A percentile compares a stretch with the other conserved stretches of the same genome.
Evolutionary conservation across 1,140 invertebrate species (phyloP).

Genomic region (Hyles vespertilio): DNA sequence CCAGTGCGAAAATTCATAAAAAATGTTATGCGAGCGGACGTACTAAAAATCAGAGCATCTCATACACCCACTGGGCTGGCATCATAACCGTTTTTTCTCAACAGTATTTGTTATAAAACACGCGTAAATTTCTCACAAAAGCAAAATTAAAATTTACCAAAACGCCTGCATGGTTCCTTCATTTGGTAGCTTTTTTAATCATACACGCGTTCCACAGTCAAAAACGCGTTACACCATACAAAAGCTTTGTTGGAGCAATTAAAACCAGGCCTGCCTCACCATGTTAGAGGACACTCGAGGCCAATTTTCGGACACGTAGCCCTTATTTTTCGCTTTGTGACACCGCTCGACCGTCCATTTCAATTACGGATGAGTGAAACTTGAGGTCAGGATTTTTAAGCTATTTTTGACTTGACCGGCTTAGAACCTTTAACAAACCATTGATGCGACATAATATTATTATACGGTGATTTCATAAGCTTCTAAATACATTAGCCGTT

Average conservation of each 20-base stretch:
- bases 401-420: constrained; percentile 39
- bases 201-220: background rate
- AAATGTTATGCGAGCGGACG: background rate
- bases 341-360: constrained; percentile 23
- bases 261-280: constrained; percentile 15
- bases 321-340: constrained; percentile 29
- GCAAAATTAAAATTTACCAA: constrained; percentile 18
- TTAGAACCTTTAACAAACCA: constrained; percentile 25
- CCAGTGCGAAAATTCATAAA: background rate
- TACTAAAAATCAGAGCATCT: constrained; percentile 4
- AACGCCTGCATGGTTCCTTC: background rate
- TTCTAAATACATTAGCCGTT: no score
- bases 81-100: constrained; percentile 2
- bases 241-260: constrained; percentile 20
- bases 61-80: background rate
- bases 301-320: constrained; percentile 26
- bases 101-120: constrained; percentile 9
- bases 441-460: constrained; percentile 17
- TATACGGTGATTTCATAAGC: background rate
- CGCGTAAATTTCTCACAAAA: background rate
- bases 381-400: constrained; percentile 33
- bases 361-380: constrained; percentile 31
- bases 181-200: background rate
- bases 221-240: constrained; percentile 9
- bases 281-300: constrained; percentile 12